These are phyloP conservation scores for Rhynchonema sp. DNA, from an alignment of 2,888 invertebrate species.

Conservation along the genomic window DNA sequence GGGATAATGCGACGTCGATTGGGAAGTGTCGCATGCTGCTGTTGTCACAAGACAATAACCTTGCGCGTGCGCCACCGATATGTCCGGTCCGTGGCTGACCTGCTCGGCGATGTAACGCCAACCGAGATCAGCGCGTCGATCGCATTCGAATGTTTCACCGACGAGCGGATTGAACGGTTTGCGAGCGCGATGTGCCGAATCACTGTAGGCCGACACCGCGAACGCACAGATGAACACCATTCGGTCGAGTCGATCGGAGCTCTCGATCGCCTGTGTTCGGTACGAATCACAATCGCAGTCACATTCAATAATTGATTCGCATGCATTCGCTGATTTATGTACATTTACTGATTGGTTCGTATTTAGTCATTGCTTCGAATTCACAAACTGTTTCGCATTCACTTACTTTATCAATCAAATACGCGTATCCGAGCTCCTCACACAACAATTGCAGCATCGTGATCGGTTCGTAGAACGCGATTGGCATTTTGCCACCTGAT, in stretches of 20 bases:
- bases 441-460: background rate
- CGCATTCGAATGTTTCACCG: background rate
- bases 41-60: background rate
- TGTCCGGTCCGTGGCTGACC: background rate
- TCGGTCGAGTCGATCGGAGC: background rate
- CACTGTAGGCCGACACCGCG: background rate
- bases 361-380: no score
- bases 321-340: no score
- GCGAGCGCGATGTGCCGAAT: background rate
- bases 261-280: background rate
- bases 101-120: background rate
- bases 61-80: background rate
- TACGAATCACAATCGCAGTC: no score
- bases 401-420: background rate
- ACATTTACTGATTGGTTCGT: no score
- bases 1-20: background rate
- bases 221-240: background rate
- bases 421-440: background rate
- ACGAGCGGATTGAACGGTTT: background rate
- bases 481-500: background rate
- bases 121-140: background rate
- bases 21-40: background rate
- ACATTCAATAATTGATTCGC: no score
- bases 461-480: background rate
- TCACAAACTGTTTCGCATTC: no score